Percentiles rank a stretch among this genome's conserved stretches.
phyloP scores from a whole-genome alignment of 2,888 invertebrate species.

The Odontocolon sp. region DNA sequence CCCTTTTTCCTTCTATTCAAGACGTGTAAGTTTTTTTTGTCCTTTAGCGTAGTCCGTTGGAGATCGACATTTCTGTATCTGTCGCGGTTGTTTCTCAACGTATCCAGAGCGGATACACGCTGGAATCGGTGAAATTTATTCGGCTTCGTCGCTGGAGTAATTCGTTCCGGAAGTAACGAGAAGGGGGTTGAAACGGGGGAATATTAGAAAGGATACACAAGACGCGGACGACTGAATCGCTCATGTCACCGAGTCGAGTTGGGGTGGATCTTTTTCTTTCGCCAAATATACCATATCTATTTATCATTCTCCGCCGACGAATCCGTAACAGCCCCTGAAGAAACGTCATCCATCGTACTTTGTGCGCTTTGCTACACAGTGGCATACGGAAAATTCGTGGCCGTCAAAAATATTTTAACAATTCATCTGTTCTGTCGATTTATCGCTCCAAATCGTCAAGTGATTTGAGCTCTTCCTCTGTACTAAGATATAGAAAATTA shows the following conservation, averaged over 20 bases:
- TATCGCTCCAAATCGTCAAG: background rate
- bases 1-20: slow-evolving; percentile 14
- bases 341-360: background rate
- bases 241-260: background rate
- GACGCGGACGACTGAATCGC: background rate
- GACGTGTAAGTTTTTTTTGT: slow-evolving; percentile 24
- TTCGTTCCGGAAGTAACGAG: slow-evolving; percentile 54
- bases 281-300: background rate
- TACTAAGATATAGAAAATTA: too few species aligned
- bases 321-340: background rate
- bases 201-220: background rate
- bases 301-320: background rate
- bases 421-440: background rate
- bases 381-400: background rate
- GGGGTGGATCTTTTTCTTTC: background rate
- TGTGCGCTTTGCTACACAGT: background rate
- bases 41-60: slow-evolving; percentile 2
- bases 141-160: slow-evolving; percentile 35
- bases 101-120: background rate
- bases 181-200: background rate
- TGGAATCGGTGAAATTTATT: slow-evolving; percentile 33
- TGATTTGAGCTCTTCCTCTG: too few species aligned
- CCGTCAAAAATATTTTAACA: background rate
- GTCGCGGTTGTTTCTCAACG: background rate
- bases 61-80: slow-evolving; percentile 35